Base-by-base conservation (phyloP, 1,140 invertebrate species). In the Ceratosolen solmsi region DNA sequence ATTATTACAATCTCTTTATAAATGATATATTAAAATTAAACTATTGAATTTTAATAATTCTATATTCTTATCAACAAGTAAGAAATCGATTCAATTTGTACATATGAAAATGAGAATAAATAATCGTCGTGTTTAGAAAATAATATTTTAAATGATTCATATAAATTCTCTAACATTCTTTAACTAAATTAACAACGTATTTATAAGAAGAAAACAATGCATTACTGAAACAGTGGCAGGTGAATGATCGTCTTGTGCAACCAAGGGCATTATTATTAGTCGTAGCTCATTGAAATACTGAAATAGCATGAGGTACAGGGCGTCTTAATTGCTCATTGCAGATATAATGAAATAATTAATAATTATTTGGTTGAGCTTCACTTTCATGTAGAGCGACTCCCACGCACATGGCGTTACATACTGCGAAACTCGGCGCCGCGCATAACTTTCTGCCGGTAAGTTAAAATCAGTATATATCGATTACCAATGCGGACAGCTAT, bases 391-490 rank as follows among this genome's bases (percentile, higher is more conserved):
- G 25, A 70, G 30, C 46, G 60, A 78, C 27, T 54, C 17, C 17
- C 2, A 38, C 41, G 75, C 75, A 46, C 36, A 46, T 46, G n/a
- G 27, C 27, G 27, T 54, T 13, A 9, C 1, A 15, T 17, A 51
- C 27, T 36, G 33, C 49, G 65, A 70, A 79, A 79, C 51, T 72
- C 30, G 20, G 13, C n/a, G n/a, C 30, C 9, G 38, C 4, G 22
- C 9, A 3, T 33, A 33, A 63, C 30, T 54, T 70, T 68, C 63
- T 3, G 63, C 65, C 65, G 76, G 76, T 79, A 79, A 78, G 41
- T 49, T 70, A 0, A 70, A 70, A 63, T 15, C 7, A 77, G 51
- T 60, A n/a, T 60, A 30, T 65, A 77, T 54, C 46, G 60, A 56
- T 77, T 77, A 58, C 41, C 77, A 36, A 17, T 70, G 33, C 25